A percentile compares a stretch with the other conserved stretches of the same genome.
These are phyloP conservation scores for Neotoma lepida DNA, from an alignment of 2,113 vertebrate species.

Conservation along the genomic window DNA sequence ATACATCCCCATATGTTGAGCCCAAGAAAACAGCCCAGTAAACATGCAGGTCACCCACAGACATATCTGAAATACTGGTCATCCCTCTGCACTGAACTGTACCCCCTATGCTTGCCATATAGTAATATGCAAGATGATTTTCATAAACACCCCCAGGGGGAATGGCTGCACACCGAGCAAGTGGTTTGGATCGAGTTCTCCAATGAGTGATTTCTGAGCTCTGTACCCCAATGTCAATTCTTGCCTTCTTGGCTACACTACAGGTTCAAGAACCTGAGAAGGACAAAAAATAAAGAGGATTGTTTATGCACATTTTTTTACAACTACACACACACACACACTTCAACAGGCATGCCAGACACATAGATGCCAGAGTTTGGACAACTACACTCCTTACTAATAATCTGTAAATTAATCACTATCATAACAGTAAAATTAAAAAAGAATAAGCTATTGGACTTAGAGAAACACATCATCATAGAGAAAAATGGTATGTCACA, in stretches of 20 bases:
- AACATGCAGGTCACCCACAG: not conserved
- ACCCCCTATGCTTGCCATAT: not conserved
- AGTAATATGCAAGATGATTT: not conserved
- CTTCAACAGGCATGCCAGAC: not conserved
- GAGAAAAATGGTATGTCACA: constrained; percentile 77
- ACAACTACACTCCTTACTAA: constrained; percentile 68
- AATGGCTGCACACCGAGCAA: not conserved
- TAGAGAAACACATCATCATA: constrained; percentile 72
- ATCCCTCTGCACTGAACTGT: not conserved
- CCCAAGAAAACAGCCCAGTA: not conserved
- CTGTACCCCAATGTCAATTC: not conserved
- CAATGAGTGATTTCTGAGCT: not conserved
- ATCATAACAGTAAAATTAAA: constrained; percentile 78
- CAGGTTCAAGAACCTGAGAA: not conserved
- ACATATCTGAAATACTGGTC: not conserved
- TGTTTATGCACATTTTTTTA: not conserved
- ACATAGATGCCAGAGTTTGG: not conserved
- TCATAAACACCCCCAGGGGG: constrained; percentile 20
- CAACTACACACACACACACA: not conserved
- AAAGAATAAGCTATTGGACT: constrained; percentile 66
- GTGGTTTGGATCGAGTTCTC: not conserved
- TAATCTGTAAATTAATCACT: constrained; percentile 79
- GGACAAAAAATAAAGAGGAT: not conserved
- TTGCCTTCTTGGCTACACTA: not conserved
- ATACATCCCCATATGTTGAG: not conserved